Percentiles rank a stretch among this genome's conserved stretches.
Evolutionary conservation across 2,113 vertebrate species (phyloP).

Genomic region (Callipepla squamata): DNA sequence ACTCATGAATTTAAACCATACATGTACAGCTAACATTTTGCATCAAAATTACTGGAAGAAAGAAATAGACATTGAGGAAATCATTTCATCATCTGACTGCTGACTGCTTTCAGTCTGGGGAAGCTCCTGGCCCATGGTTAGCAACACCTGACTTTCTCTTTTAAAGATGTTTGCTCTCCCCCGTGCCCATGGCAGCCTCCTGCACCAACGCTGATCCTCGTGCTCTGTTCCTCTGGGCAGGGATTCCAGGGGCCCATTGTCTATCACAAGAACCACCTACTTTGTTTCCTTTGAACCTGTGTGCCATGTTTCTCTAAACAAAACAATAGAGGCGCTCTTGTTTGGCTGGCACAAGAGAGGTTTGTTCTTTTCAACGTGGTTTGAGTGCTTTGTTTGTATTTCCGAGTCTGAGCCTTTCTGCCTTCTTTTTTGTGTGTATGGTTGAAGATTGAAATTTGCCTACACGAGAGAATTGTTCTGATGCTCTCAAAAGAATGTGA

Average conservation of each 20-base stretch:
- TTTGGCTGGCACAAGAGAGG: slow-evolving; percentile 27
- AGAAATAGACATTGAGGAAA: accelerated
- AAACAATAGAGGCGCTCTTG: slow-evolving; percentile 34
- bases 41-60: neutral
- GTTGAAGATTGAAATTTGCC: slow-evolving; percentile 14
- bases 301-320: neutral
- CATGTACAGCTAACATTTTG: neutral
- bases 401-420: neutral
- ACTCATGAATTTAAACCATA: neutral
- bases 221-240: neutral
- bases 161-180: neutral
- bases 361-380: slow-evolving; percentile 15
- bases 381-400: slow-evolving; percentile 31
- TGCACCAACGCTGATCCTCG: accelerated
- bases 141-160: neutral
- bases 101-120: neutral
- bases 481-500: slow-evolving; percentile 10
- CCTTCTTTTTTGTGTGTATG: neutral
- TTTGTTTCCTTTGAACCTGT: slow-evolving; percentile 11
- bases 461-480: slow-evolving; percentile 42
- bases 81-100: neutral
- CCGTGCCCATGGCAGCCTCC: accelerated
- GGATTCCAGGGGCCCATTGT: neutral
- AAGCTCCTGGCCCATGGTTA: neutral
- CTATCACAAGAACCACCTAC: neutral